Evolutionary conservation across 2,113 vertebrate species (phyloP), one percentile per base, ranked within the genome.

Genomic region (Todiramphus chloris): DNA sequence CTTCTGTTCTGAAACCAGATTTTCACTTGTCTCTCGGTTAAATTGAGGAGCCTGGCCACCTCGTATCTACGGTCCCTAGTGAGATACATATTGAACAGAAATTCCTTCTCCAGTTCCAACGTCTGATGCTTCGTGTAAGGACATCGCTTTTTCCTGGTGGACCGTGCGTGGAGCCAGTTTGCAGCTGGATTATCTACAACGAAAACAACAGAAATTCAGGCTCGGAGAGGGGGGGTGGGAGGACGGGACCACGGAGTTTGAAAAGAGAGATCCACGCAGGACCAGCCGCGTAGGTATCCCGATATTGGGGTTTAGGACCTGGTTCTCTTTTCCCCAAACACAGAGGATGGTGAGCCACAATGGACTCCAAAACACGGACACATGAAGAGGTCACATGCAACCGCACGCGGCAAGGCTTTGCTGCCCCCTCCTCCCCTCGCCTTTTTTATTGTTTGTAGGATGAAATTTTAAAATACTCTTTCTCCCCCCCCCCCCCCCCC

Each of bases 1-100:
- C 99, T 99, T 96, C 99, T 98, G 97, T 99, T 99, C 97, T 99
- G 99, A 98, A 99, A 99, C 99, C 99, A 99, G 96, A 99, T 99
- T 98, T 99, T 99, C 95, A 99, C 99, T 98, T 99, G 99, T 98
- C 99, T 99, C 97, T 99, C 99, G 19, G 99, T 99, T 97, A 99
- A 98, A 98, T 98, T 99, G 91, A 99, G 99, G 60, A 99, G 96
- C 74, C 99, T 98, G 48, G 99, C 99, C 90, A 99, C 98, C 93
- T 99, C 99, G 76, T 99, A 99, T 97, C 99, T 99, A 77, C 99
- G 99, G 97, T 99, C 99, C 98, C 99, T 98, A 75, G 99, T 99
- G 87, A 99, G 99, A 97, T 99, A 99, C 99, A 99, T 99, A 97
- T 99, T 99, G 98, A 99, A 99, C 35, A 99, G 97, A 98, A 99